Base-by-base conservation (phyloP, 2,113 vertebrate genomes). In the Rhineura floridana region DNA sequence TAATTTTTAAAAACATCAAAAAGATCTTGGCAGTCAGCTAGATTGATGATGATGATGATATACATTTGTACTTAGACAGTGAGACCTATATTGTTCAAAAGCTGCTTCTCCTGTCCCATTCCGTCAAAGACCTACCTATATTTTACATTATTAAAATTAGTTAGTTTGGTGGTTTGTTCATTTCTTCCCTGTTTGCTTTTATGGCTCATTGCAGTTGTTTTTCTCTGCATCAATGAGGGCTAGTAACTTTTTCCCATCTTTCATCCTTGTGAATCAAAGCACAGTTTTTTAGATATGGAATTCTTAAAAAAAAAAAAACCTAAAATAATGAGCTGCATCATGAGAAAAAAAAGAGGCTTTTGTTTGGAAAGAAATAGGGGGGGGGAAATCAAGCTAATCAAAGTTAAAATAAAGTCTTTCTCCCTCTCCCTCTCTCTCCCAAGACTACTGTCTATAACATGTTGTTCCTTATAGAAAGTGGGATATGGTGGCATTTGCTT, bases 401-500 rank as follows among this genome's bases (percentile, higher is more conserved):
- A 97, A 97, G 97, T 97, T 97, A 97, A 97, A 97, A 97, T 97
- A 96, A 97, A 97, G 97, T 97, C 97, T 97, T 96, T 96, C 95
- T 97, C 96, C 96, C 96, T 95, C 95, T 86, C 62, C n/a, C 86
- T n/a, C 59, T 85, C 85, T 97, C 96, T 96, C 97, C 95, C 95
- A 97, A 97, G 97, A 97, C 96, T 96, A 96, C 96, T 97, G 96
- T 97, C 97, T 97, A 97, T 98, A 97, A 97, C 97, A 97, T 98
- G 97, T 97, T 97, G 96, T 98, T 96, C 97, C 97, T 97, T 98
- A 97, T 98, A 98, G 97, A 98, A 98, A 98, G 97, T 96, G 97
- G 97, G 98, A 98, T 99, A 98, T 98, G 98, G 98, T 99, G 99
- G 98, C 98, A 99, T 99, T 99, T 99, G 98, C 98, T 98, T 99